These are phyloP conservation scores for Spisula subtruncata DNA, from an alignment of 2,888 invertebrate genomes.

Conservation along the genomic window DNA sequence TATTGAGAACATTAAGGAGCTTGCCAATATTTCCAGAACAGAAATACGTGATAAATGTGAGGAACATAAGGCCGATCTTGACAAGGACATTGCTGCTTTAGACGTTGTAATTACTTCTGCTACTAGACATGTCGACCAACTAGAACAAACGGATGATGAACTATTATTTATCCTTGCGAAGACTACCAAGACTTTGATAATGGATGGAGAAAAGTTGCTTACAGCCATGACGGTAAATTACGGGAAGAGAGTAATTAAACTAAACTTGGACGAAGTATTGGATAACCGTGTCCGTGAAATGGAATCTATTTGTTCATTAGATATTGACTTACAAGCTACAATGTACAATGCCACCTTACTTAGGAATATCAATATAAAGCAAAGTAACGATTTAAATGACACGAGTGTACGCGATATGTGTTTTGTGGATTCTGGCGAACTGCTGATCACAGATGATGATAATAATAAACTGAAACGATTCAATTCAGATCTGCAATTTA, in stretches of 20 bases:
- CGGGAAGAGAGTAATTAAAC: background rate
- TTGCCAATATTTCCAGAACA: background rate
- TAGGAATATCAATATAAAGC: background rate
- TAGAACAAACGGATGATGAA: background rate
- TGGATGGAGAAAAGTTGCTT: background rate
- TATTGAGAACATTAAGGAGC: conserved; percentile 9
- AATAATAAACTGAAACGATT: background rate
- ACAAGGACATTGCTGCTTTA: background rate
- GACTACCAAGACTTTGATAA: background rate
- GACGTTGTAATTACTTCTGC: background rate
- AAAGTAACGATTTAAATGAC: background rate
- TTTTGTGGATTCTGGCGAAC: background rate
- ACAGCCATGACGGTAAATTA: background rate
- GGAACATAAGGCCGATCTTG: background rate
- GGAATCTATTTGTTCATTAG: background rate
- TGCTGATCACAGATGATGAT: background rate
- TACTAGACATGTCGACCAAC: background rate
- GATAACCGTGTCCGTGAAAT: background rate
- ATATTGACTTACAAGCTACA: background rate
- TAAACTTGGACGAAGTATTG: background rate
- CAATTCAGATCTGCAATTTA: background rate
- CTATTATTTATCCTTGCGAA: background rate
- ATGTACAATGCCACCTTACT: background rate
- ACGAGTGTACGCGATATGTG: background rate
- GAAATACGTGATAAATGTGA: conserved; percentile 11